A percentile compares a stretch with the other conserved stretches of the same genome.
Conservation (phyloP, 2,888 invertebrate species). For the Euclidia mi region DNA sequence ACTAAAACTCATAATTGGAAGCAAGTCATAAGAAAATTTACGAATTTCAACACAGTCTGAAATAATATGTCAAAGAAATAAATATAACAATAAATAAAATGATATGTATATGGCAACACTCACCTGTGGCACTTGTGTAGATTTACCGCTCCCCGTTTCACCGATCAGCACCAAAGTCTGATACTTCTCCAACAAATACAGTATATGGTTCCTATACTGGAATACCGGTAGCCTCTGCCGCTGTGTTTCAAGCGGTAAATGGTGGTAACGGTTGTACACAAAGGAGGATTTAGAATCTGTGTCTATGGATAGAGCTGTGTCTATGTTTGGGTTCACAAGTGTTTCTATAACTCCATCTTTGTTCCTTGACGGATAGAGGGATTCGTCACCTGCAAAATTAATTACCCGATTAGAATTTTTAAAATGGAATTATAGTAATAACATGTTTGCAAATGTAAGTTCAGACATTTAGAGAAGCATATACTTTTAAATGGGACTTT, state of each 20-base stretch:
- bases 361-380: constrained; percentile 78
- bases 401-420: no score
- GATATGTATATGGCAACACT: no score
- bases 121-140: constrained; percentile 98
- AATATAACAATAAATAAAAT: constrained; percentile 24
- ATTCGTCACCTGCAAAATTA: constrained; percentile 64
- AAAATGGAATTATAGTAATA: no score
- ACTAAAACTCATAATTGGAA: no score
- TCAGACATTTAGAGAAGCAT: no score
- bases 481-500: no score
- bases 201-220: constrained; percentile 95
- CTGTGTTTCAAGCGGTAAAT: constrained; percentile 95
- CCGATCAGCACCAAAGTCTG: constrained; percentile 97
- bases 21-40: no score
- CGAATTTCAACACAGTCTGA: no score
- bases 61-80: not conserved
- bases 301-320: constrained; percentile 85
- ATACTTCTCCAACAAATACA: constrained; percentile 96
- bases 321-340: constrained; percentile 77
- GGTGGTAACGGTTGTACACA: constrained; percentile 96
- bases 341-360: constrained; percentile 81
- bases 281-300: constrained; percentile 92
- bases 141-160: constrained; percentile 99
- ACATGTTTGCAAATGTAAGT: no score
- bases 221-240: constrained; percentile 96